These are phyloP conservation scores for Plumapathes pennacea DNA, from an alignment of 92 coral and sea anemone species.

Conservation along the genomic window DNA sequence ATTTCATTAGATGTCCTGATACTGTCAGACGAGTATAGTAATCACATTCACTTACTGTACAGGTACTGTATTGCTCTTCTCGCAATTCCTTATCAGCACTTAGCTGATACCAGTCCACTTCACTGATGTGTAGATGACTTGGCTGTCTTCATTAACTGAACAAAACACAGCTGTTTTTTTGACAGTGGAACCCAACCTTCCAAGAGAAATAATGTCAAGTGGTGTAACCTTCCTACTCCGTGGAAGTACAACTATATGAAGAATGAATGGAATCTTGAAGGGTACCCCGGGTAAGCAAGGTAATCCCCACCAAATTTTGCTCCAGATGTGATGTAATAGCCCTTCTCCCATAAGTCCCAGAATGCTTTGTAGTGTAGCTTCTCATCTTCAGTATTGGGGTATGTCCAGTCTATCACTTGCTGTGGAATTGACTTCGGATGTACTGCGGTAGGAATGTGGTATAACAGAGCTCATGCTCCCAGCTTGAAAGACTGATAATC, in stretches of 20 bases:
- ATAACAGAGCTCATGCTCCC: too few relatives aligned
- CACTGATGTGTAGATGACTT: constrained; percentile 83
- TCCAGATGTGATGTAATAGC: constrained; percentile 80
- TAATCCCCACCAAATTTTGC: constrained; percentile 94
- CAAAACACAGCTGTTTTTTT: constrained; percentile 94
- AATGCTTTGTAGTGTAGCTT: constrained; percentile 62
- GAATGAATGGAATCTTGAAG: constrained; percentile 86
- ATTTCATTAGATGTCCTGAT: too few relatives aligned
- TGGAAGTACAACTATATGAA: constrained; percentile 75
- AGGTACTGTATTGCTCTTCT: too few relatives aligned
- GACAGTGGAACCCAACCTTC: constrained; percentile 88
- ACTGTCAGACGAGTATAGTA: too few relatives aligned
- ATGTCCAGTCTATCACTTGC: constrained; percentile 70
- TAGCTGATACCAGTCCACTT: constrained; percentile 92
- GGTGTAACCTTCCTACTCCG: constrained; percentile 62
- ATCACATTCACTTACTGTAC: not conserved
- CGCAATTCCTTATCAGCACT: too few relatives aligned
- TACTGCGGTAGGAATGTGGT: too few relatives aligned
- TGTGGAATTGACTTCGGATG: too few relatives aligned
- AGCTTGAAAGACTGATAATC: too few relatives aligned
- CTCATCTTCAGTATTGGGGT: constrained; percentile 68
- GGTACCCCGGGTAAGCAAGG: constrained; percentile 90
- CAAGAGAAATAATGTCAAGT: constrained; percentile 73
- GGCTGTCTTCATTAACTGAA: constrained; percentile 46
- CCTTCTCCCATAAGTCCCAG: constrained; percentile 84